Evolutionary conservation across 2,888 invertebrate genomes (phyloP).

Genomic region (Volucella zonaria): DNA sequence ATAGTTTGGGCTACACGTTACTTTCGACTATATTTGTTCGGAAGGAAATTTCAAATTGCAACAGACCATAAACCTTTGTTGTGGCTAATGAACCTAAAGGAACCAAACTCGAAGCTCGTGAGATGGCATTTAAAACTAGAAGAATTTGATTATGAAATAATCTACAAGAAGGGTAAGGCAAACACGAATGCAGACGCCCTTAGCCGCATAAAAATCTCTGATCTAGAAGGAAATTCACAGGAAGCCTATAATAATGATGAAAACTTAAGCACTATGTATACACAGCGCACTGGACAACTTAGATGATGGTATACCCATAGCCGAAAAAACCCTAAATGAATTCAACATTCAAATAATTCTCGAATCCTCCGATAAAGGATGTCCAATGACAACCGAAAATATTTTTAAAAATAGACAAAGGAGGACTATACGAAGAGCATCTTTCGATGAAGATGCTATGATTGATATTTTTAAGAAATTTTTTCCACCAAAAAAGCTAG

Average conservation of each 20-base stretch:
- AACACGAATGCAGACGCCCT: neutral
- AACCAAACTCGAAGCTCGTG: too few species aligned
- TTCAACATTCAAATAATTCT: conserved; percentile 42
- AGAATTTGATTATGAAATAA: conserved; percentile 75
- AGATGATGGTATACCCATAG: conserved; percentile 64
- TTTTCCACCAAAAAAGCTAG: conserved; percentile 53
- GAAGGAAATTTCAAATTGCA: conserved; percentile 56
- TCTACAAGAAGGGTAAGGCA: conserved; percentile 71
- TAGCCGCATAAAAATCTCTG: too few species aligned
- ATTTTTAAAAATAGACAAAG: conserved; percentile 32
- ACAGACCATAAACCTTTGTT: too few species aligned
- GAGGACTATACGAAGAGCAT: conserved; percentile 29
- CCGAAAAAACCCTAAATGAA: conserved; percentile 56
- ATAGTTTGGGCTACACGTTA: too few species aligned
- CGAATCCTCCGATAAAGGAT: conserved; percentile 23
- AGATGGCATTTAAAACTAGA: too few species aligned
- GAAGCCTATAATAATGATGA: too few species aligned
- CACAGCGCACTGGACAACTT: too few species aligned
- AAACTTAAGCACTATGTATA: too few species aligned
- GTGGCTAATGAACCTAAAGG: too few species aligned
- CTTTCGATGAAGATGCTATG: conserved; percentile 46
- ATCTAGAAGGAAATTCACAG: too few species aligned
- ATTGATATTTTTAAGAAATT: conserved; percentile 64
- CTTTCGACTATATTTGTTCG: conserved; percentile 77
- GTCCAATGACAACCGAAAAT: conserved; percentile 41